Evolutionary conservation across 2,113 vertebrate genomes (phyloP).

Genomic region (Cephalopholis sonnerati): DNA sequence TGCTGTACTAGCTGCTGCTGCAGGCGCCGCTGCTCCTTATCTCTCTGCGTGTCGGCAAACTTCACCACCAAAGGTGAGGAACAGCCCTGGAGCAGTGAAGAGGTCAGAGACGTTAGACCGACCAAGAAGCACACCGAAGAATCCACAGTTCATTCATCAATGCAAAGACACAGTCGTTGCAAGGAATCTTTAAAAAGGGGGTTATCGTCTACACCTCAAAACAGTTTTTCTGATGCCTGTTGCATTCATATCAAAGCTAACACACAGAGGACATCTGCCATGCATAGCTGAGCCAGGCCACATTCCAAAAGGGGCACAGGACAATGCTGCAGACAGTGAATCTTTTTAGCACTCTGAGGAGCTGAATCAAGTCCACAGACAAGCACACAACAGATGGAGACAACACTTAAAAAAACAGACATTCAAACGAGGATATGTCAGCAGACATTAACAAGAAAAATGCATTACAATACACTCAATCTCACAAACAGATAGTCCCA

Average conservation of each 20-base stretch:
- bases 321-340: constrained; percentile 66
- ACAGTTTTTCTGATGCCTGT: constrained; percentile 46
- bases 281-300: constrained; percentile 78
- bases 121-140: constrained; percentile 15
- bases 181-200: background rate
- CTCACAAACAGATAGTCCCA: constrained; percentile 70
- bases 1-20: constrained; percentile 97
- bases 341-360: constrained; percentile 52
- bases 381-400: constrained; percentile 73
- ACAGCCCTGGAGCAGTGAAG: constrained; percentile 89
- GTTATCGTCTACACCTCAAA: constrained; percentile 50
- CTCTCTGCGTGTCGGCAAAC: constrained; percentile 97
- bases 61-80: constrained; percentile 98
- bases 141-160: constrained; percentile 12
- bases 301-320: constrained; percentile 74
- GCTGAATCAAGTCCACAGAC: constrained; percentile 61
- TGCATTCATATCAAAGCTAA: constrained; percentile 69
- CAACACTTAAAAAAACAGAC: constrained; percentile 62
- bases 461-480: constrained; percentile 60
- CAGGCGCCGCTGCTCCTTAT: constrained; percentile 97
- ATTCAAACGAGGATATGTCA: constrained; percentile 64
- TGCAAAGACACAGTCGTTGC: constrained; percentile 31
- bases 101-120: constrained; percentile 37
- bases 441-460: constrained; percentile 63
- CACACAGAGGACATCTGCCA: constrained; percentile 78